Percentiles rank a stretch among this genome's conserved stretches.
phyloP scores from a whole-genome alignment of 2,113 vertebrate species.

The Sprattus sprattus region DNA sequence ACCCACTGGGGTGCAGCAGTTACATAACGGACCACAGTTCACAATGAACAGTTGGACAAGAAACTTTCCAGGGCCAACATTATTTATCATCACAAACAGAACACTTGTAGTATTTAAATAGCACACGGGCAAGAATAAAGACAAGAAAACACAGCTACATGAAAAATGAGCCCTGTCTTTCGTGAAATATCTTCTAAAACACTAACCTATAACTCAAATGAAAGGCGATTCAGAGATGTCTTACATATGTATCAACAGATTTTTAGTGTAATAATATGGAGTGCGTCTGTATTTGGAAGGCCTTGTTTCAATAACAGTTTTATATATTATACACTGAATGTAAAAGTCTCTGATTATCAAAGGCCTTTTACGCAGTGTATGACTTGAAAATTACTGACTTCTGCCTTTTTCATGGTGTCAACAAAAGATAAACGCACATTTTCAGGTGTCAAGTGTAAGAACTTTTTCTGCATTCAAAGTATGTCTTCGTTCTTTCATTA shows the following conservation, averaged over 20 bases:
- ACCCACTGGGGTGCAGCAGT: slow-evolving; percentile 24
- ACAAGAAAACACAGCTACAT: background rate
- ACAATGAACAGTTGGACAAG: slow-evolving; percentile 20
- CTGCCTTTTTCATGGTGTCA: background rate
- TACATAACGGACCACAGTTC: slow-evolving; percentile 31
- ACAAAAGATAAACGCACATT: background rate
- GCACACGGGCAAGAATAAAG: background rate
- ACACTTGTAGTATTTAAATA: slow-evolving; percentile 12
- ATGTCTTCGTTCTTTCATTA: background rate
- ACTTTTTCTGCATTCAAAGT: background rate
- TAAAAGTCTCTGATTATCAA: background rate
- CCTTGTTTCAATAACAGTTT: background rate
- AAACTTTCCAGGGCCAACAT: slow-evolving; percentile 17
- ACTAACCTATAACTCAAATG: background rate
- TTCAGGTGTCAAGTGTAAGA: background rate
- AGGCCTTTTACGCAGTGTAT: background rate
- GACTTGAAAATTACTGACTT: background rate
- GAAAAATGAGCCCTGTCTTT: background rate
- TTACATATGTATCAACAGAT: background rate
- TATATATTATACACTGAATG: background rate
- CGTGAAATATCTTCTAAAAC: background rate
- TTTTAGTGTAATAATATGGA: background rate
- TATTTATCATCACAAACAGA: slow-evolving; percentile 31
- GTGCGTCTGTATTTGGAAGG: background rate
- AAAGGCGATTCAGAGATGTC: background rate